Evolutionary conservation across 2,797 vertebrate species (phyloP), one percentile per base, ranked within the genome.

Genomic region (Enoplosus armatus): DNA sequence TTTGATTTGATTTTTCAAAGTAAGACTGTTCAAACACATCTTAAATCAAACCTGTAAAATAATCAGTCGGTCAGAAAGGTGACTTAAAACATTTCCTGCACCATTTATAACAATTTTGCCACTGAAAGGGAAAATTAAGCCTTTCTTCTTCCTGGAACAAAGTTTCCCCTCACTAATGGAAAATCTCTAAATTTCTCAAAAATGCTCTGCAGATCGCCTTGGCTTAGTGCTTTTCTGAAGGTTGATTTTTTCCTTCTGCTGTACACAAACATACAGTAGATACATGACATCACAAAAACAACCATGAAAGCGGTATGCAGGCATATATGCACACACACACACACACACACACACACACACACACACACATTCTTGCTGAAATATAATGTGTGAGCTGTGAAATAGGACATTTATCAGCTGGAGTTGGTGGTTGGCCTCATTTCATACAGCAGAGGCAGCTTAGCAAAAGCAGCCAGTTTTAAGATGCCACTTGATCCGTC

Each of bases 361-460:
- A 47, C n/a, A 63, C 35, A 8, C 45, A 63, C 41, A 60, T 14
- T n/a, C 35, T 58, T 39, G 56, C 67, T 54, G 18, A 72, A 77
- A 48, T 51, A 51, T 16, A 54, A 50, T 45, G 45, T 59, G 54
- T 45, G 64, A 68, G 75, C 54, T 72, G 51, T 77, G 63, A 91
- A 91, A 82, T 88, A 45, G 90, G 79, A 87, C 84, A 82, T 82
- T 70, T 84, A 81, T 92, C 88, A 88, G 78, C 76, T 86, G 77
- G 75, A 89, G 80, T 76, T 77, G 51, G 77, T 53, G 59, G 71
- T 60, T 90, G 85, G 75, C 85, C 81, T 86, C 76, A 51, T 90
- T 91, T 88, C 71, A 54, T 67, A 72, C 55, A 75, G 66, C 63
- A 79, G 64, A 69, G 31, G 33, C 54, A 78, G 81, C 79, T 74